Percentiles rank a stretch among this genome's conserved stretches.
phyloP scores from a whole-genome alignment of 1,140 invertebrate genomes.

The Drosophila rhopaloa region DNA sequence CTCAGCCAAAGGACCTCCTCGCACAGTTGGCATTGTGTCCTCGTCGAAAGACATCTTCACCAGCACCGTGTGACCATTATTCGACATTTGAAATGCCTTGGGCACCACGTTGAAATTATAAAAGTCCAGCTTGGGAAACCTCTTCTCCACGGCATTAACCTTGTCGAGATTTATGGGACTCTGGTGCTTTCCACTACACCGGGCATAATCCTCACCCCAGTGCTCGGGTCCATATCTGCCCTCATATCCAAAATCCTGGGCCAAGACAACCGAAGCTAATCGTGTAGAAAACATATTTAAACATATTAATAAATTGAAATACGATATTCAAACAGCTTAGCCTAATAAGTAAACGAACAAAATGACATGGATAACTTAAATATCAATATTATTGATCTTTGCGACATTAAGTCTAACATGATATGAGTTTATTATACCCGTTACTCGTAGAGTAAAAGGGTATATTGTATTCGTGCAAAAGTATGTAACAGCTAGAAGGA shows the following conservation, averaged over 20 bases:
- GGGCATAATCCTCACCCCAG: slow-evolving; percentile 89
- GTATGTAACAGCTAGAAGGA: too few species aligned
- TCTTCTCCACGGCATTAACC: slow-evolving; percentile 86
- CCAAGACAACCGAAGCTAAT: slow-evolving; percentile 19
- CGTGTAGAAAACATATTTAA: not conserved
- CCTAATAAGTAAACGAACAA: not conserved
- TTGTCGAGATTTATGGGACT: slow-evolving; percentile 93
- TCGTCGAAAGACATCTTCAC: slow-evolving; percentile 86
- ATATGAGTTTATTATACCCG: slow-evolving; percentile 1
- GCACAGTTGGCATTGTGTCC: slow-evolving; percentile 85
- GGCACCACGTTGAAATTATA: slow-evolving; percentile 86
- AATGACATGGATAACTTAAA: not conserved
- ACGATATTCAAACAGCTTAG: not conserved
- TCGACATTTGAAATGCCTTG: slow-evolving; percentile 86
- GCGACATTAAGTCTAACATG: not conserved
- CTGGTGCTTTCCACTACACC: slow-evolving; percentile 91
- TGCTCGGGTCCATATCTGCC: slow-evolving; percentile 87
- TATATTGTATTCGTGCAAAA: too few species aligned
- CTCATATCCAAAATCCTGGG: slow-evolving; percentile 64
- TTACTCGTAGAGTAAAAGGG: too few species aligned
- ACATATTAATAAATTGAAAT: not conserved
- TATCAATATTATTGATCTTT: not conserved
- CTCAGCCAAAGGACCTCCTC: slow-evolving; percentile 88
- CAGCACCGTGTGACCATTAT: slow-evolving; percentile 91
- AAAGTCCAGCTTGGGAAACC: slow-evolving; percentile 86